phyloP scores from a whole-genome alignment of 2,113 vertebrate species.

The Phrynocephalus versicolor region DNA sequence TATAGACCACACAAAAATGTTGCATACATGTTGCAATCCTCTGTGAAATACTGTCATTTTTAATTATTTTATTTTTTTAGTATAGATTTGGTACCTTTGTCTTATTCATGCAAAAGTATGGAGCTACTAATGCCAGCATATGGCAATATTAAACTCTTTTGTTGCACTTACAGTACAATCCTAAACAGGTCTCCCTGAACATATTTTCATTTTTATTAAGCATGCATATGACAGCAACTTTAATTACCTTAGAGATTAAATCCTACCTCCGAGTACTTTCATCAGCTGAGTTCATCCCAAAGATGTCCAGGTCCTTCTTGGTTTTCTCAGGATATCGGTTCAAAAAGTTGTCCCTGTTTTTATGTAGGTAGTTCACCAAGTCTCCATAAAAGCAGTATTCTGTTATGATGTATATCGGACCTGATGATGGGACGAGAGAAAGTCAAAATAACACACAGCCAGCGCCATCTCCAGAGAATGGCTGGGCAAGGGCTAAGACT shows the following conservation, averaged over 20 bases:
- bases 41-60: too few species aligned
- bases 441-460: conserved; percentile 16
- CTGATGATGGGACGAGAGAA: conserved; percentile 64
- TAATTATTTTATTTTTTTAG: too few species aligned
- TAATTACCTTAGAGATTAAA: not conserved
- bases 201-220: not conserved
- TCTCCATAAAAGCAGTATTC: conserved; percentile 99
- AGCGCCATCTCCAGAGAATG: not conserved
- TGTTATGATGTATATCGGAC: conserved; percentile 98
- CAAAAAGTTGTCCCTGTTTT: conserved; percentile 94
- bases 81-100: too few species aligned
- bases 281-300: conserved; percentile 91
- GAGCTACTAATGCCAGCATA: too few species aligned
- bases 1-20: too few species aligned
- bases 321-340: conserved; percentile 87
- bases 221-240: not conserved
- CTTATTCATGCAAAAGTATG: not conserved
- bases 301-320: conserved; percentile 97
- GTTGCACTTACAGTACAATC: not conserved
- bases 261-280: conserved; percentile 94
- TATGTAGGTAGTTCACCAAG: conserved; percentile 97
- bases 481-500: too few species aligned
- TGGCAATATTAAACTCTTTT: too few species aligned
- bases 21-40: not conserved
- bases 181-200: not conserved